These are phyloP conservation scores for Acyrthosiphon pisum DNA, from an alignment of 1,140 invertebrate species.

Conservation along the genomic window DNA sequence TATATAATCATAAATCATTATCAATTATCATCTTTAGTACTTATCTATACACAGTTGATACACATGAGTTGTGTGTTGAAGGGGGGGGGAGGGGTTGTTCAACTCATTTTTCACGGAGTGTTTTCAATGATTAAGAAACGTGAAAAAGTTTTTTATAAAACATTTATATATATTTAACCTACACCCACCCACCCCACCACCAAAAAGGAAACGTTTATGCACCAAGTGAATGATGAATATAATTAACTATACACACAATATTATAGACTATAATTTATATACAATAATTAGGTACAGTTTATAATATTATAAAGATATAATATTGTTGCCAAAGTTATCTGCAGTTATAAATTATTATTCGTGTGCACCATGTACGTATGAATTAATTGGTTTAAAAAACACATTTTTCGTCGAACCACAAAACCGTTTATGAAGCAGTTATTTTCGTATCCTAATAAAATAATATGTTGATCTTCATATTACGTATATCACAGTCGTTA, in stretches of 20 bases:
- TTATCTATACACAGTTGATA: not conserved
- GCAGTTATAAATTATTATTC: not conserved
- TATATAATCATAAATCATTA: not conserved
- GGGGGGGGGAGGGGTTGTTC: too few relatives aligned
- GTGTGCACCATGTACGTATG: not conserved
- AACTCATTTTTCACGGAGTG: not conserved
- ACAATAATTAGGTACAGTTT: too few relatives aligned
- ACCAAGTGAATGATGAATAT: not conserved
- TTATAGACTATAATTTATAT: too few relatives aligned
- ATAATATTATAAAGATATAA: not conserved
- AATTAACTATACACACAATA: not conserved
- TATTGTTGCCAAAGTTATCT: not conserved
- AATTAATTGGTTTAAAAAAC: not conserved
- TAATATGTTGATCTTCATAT: not conserved
- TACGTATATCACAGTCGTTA: not conserved
- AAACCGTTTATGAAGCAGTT: not conserved
- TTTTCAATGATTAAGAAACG: too few relatives aligned
- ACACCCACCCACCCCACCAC: too few relatives aligned
- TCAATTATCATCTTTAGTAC: not conserved
- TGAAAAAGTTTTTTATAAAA: too few relatives aligned
- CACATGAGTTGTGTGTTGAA: not conserved
- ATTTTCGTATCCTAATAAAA: not conserved
- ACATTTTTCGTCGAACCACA: not conserved
- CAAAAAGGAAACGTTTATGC: not conserved
- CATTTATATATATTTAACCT: not conserved